These are phyloP conservation scores for Cepaea hortensis DNA, from an alignment of 2,888 invertebrate genomes.

Conservation along the genomic window DNA sequence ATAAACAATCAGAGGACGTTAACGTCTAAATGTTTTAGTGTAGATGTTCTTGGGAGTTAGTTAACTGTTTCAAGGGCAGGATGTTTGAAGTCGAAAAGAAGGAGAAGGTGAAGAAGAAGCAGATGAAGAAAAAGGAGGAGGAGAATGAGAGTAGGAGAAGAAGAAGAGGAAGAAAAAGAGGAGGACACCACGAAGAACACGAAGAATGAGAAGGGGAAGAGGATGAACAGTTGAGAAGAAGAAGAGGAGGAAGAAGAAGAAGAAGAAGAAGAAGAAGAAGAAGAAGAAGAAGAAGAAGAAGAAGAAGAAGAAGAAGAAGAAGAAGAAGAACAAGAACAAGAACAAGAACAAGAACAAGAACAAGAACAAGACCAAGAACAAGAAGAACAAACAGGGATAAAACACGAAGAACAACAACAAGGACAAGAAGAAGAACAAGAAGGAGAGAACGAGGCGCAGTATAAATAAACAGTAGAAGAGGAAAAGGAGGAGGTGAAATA, in stretches of 20 bases:
- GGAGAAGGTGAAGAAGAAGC: neutral
- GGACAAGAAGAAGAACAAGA: no score
- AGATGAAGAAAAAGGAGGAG: neutral
- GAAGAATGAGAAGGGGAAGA: neutral
- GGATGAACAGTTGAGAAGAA: neutral
- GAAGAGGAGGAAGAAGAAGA: neutral
- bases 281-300: constrained; percentile 7
- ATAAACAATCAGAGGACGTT: neutral
- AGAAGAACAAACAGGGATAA: neutral
- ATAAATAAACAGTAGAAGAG: neutral
- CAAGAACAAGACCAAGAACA: neutral
- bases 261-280: constrained; percentile 7
- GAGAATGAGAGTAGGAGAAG: neutral
- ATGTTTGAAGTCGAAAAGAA: neutral
- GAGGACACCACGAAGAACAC: neutral
- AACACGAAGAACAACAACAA: no score
- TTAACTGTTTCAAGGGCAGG: neutral
- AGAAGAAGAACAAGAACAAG: neutral
- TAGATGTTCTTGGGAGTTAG: no score
- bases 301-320: constrained; percentile 1
- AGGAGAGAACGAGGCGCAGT: no score
- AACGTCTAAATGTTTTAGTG: neutral
- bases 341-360: neutral
- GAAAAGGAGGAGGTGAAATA: neutral
- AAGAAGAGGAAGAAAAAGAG: neutral